Evolutionary conservation across 2,888 invertebrate genomes (phyloP).

Genomic region (Euphydryas editha): DNA sequence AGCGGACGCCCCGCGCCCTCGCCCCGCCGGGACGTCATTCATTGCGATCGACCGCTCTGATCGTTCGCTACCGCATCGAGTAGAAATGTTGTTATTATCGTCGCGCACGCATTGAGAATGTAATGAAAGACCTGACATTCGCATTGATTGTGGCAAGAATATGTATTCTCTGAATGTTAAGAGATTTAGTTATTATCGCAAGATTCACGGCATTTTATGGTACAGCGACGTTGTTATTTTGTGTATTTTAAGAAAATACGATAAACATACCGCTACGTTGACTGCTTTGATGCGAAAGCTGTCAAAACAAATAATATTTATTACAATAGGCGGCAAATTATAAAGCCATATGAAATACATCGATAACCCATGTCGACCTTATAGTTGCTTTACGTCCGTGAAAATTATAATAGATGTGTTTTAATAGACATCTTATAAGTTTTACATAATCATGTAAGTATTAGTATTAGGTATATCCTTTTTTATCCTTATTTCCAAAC

Average conservation of each 20-base stretch:
- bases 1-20: conserved; percentile 61
- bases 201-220: conserved; percentile 40
- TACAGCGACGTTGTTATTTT: neutral
- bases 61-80: conserved; percentile 76
- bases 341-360: conserved; percentile 58
- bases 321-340: conserved; percentile 49
- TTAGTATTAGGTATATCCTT: too few species aligned
- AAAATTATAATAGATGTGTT: neutral
- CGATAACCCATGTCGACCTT: conserved; percentile 73
- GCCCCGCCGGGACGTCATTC: conserved; percentile 74
- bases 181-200: conserved; percentile 59
- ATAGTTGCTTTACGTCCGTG: conserved; percentile 31
- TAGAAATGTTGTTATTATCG: conserved; percentile 81
- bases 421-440: neutral
- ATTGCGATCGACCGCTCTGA: conserved; percentile 79
- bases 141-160: conserved; percentile 57
- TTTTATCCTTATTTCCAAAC: too few species aligned
- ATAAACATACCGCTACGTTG: neutral
- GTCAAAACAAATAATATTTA: neutral
- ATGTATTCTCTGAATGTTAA: conserved; percentile 46
- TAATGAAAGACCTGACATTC: conserved; percentile 65
- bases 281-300: conserved; percentile 3
- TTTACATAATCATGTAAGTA: neutral
- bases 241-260: neutral
- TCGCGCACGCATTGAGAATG: conserved; percentile 72